Evolutionary conservation across 1,140 invertebrate genomes (phyloP).

Genomic region (Pemphigus obesinymphae): DNA sequence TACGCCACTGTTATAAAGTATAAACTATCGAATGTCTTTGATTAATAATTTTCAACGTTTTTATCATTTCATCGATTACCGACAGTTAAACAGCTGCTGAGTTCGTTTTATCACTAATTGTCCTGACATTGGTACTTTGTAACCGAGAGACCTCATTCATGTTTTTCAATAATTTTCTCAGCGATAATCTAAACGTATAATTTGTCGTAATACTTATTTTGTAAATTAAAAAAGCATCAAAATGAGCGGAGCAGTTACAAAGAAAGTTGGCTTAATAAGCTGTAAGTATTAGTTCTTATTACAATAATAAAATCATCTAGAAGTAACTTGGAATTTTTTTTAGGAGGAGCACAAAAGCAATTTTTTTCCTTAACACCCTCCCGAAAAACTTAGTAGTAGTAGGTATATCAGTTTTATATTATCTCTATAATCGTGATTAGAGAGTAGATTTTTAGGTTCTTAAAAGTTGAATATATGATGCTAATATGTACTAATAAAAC

Average conservation of each 20-base stretch:
- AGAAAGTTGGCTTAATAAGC: neutral
- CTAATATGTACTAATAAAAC: too few species aligned
- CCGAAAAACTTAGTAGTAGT: too few species aligned
- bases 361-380: too few species aligned
- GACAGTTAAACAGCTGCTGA: slow-evolving; percentile 21
- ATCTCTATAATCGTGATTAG: too few species aligned
- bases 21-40: neutral
- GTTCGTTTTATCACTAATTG: slow-evolving; percentile 15
- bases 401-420: too few species aligned
- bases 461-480: too few species aligned
- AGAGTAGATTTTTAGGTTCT: too few species aligned
- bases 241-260: slow-evolving; percentile 20
- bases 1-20: too few species aligned
- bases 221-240: neutral
- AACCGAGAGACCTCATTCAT: neutral
- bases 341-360: too few species aligned
- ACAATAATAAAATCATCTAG: too few species aligned
- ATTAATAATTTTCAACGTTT: neutral
- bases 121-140: neutral
- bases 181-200: neutral
- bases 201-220: neutral
- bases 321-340: neutral
- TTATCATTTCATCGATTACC: too few species aligned
- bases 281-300: slow-evolving; percentile 32
- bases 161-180: neutral